Conservation (phyloP, 2,797 vertebrate genomes). For the Paguma larvata region DNA sequence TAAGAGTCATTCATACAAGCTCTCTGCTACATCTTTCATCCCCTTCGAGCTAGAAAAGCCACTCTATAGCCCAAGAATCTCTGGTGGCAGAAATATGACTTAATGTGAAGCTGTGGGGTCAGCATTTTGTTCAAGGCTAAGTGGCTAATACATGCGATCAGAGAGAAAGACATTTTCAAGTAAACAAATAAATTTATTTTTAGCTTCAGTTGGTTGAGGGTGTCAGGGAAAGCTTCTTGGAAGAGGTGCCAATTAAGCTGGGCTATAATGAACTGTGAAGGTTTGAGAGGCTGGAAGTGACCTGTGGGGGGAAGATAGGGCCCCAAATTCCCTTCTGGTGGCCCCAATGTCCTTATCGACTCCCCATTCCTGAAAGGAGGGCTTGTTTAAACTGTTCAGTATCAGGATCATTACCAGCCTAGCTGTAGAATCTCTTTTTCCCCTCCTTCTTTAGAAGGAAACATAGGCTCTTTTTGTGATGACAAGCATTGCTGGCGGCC, state of each 20-base stretch:
- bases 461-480: neutral
- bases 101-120: neutral
- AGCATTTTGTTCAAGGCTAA: neutral
- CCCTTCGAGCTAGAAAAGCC: neutral
- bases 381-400: neutral
- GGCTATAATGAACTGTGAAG: neutral
- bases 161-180: slow-evolving; percentile 37
- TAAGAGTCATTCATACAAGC: neutral
- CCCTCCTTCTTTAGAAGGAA: neutral
- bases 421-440: neutral
- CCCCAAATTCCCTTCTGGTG: neutral
- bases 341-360: neutral
- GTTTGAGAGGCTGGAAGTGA: neutral
- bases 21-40: neutral
- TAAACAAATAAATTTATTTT: neutral
- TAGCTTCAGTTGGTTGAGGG: neutral
- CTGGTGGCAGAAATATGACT: neutral
- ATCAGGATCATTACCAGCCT: neutral
- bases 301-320: neutral
- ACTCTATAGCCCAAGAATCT: neutral
- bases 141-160: neutral
- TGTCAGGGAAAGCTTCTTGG: neutral
- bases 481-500: neutral
- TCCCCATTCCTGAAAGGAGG: neutral
- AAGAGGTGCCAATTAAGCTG: neutral